Conservation (phyloP, 2,888 invertebrate species). For the Muscina levida region DNA sequence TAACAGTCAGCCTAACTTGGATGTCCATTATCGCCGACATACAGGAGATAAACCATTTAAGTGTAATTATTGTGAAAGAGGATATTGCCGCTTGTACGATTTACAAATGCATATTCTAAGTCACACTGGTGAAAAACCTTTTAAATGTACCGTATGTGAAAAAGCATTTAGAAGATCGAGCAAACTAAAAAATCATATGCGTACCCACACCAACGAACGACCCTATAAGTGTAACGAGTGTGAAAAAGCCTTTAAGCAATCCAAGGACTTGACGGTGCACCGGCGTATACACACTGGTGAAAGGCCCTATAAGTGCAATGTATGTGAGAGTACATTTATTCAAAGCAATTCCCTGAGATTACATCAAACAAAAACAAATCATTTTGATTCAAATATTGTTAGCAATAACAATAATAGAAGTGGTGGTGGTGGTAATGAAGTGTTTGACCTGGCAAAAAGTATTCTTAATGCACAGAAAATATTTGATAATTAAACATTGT, state of each 20-base stretch:
- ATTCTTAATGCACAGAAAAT: too few species aligned
- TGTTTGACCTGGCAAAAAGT: too few species aligned
- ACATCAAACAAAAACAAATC: constrained; percentile 82
- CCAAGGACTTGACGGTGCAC: constrained; percentile 84
- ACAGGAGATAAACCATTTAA: constrained; percentile 85
- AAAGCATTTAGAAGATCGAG: constrained; percentile 86
- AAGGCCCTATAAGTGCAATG: constrained; percentile 59
- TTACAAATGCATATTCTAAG: constrained; percentile 83
- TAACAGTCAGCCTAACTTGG: constrained; percentile 83
- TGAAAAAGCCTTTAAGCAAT: constrained; percentile 82
- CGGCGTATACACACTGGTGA: constrained; percentile 61
- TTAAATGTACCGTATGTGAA: constrained; percentile 82
- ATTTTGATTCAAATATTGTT: constrained; percentile 35
- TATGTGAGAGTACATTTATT: constrained; percentile 55
- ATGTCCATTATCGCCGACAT: constrained; percentile 80
- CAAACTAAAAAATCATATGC: constrained; percentile 85
- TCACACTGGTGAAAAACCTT: constrained; percentile 81
- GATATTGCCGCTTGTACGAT: constrained; percentile 84
- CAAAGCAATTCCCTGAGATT: constrained; percentile 82
- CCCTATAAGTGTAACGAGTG: constrained; percentile 71
- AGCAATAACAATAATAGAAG: background rate
- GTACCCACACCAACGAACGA: constrained; percentile 84
- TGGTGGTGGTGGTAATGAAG: background rate
- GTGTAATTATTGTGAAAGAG: constrained; percentile 83
- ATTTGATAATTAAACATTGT: background rate